Evolutionary conservation across 2,113 vertebrate genomes (phyloP).

Genomic region (Calyptomena viridis): DNA sequence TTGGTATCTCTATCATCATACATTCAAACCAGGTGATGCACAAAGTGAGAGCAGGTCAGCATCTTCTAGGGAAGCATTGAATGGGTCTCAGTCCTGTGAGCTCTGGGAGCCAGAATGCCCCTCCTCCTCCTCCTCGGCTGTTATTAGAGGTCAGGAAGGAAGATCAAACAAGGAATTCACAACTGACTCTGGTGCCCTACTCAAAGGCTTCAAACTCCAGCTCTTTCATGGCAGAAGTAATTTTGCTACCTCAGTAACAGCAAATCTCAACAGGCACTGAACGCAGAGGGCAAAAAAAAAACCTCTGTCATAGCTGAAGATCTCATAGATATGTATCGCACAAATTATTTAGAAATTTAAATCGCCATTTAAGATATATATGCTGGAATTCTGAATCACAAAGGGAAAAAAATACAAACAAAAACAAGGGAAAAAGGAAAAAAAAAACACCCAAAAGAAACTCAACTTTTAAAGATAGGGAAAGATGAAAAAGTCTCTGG

Average conservation of each 20-base stretch:
- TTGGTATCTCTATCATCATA: not conserved
- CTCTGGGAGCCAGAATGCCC: rapidly evolving
- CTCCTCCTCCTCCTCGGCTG: not conserved
- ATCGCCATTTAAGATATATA: not conserved
- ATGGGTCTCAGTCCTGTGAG: not conserved
- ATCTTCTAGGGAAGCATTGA: not conserved
- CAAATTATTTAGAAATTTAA: not conserved
- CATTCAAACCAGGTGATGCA: not conserved
- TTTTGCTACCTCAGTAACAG: not conserved
- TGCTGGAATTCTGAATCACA: not conserved
- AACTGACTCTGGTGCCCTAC: not conserved
- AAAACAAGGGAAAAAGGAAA: too few species aligned
- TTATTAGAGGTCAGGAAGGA: not conserved
- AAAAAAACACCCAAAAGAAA: not conserved
- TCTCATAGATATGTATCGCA: not conserved
- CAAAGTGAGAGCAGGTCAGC: not conserved
- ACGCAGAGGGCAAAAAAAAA: not conserved
- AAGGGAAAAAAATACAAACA: too few species aligned
- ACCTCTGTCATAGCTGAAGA: not conserved
- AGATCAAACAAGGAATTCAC: constrained; percentile 5
- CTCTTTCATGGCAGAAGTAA: not conserved
- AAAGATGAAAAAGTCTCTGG: not conserved
- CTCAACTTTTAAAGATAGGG: not conserved
- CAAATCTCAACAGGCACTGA: not conserved
- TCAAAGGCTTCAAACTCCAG: not conserved